A percentile compares a stretch with the other conserved stretches of the same genome.
Conservation (phyloP, 2,113 vertebrate genomes). For the Cairina moschata region DNA sequence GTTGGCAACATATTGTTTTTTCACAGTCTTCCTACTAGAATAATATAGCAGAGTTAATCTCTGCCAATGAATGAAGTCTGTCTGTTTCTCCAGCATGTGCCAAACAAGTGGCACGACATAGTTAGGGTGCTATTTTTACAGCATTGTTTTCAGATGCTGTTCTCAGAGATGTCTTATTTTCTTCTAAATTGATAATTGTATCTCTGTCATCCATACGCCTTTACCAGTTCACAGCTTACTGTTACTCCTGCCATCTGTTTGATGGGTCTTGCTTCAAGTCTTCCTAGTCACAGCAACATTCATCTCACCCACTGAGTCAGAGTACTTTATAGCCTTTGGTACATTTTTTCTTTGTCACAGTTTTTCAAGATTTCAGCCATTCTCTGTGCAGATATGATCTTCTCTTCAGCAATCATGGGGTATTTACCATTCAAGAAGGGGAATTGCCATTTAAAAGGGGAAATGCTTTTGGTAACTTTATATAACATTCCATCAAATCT, state of each 20-base stretch:
- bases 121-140: constrained; percentile 23
- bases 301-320: neutral
- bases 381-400: neutral
- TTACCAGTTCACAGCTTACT: neutral
- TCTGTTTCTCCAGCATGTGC: neutral
- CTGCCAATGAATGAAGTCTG: constrained; percentile 1
- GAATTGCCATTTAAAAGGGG: neutral
- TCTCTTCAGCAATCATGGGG: neutral
- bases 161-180: constrained; percentile 15
- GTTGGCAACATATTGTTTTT: neutral
- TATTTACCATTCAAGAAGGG: neutral
- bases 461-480: neutral
- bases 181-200: constrained; percentile 30
- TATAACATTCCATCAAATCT: neutral
- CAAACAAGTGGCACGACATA: neutral
- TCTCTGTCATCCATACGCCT: neutral
- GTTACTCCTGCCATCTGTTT: neutral
- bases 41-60: neutral
- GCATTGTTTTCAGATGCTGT: constrained; percentile 24
- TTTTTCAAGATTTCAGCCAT: neutral
- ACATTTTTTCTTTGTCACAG: neutral
- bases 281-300: neutral
- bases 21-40: neutral
- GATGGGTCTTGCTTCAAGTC: neutral
- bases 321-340: neutral